Base-by-base conservation (phyloP, 2,888 invertebrate genomes). In the Auanema freiburgensis region DNA sequence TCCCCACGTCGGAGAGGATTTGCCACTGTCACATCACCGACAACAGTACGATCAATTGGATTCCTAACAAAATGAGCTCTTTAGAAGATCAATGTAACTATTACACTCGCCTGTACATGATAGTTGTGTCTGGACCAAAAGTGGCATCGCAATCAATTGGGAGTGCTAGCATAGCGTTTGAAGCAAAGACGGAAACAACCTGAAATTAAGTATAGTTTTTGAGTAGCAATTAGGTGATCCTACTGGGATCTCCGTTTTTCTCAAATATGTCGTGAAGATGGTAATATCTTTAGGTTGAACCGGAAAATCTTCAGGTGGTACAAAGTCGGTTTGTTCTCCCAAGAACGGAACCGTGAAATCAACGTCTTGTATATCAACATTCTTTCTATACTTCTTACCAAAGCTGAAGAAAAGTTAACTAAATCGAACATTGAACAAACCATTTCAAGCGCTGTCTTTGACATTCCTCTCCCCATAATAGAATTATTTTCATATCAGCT, bases 41-140 rank as follows among this genome's bases (percentile, higher is more conserved):
- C 33, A 33, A 33, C 33, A 33, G 33, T 33, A 33, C 33, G 33
- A 33, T 33, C 33, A 33, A 33, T 33, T 33, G 33, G 33, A 8
- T 33, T 33, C 8, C 33, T 33, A 8, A 33, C 33, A 33, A 33
- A 33, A 33, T 33, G 33, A 33, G 8, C 3, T 33, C 8, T 5
- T 33, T 33, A 5, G 3, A 33, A 33, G 33, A 33, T 33, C 33
- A 8, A 33, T 33, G 3, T 8, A 33, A 3, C 33, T 33, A 33
- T 33, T 5, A 33, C 33, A 33, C 46, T 18, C 10, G 21, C 46
- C 46, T 46, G 16, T 21, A 21, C 46, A 46, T 18, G 21, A 46
- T 46, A 46, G 46, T 46, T 21, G 46, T 18, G 10, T 46, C 46
- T 16, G 46, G 46, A 5, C 46, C 46, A 46, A 46, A 46, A 3